These are phyloP conservation scores for Sebastes taczanowskii DNA, from an alignment of 2,797 vertebrate species.

Conservation along the genomic window DNA sequence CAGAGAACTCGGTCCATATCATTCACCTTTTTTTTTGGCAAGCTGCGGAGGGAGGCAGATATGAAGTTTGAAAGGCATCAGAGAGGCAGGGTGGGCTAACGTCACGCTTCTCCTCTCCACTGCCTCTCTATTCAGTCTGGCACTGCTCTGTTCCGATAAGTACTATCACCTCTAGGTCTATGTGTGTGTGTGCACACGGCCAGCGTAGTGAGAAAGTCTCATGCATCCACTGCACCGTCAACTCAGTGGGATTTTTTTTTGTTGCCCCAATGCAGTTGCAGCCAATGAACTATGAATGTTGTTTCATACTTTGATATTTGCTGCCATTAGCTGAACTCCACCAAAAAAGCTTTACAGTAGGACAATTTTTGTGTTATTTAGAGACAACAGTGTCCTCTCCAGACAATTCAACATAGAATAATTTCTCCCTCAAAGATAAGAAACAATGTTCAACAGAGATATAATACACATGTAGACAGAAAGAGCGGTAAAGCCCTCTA, in stretches of 20 bases:
- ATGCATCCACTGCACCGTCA: background rate
- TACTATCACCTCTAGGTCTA: constrained; percentile 34
- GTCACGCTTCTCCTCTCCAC: constrained; percentile 50
- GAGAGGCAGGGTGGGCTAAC: constrained; percentile 52
- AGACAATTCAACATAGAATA: background rate
- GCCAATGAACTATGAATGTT: background rate
- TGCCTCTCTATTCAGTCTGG: constrained; percentile 52
- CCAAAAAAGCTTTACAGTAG: background rate
- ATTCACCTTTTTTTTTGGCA: constrained; percentile 29
- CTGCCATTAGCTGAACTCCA: background rate
- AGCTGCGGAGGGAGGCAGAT: constrained; percentile 51
- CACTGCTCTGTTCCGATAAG: constrained; percentile 55
- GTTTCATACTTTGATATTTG: background rate
- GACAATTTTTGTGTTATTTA: background rate
- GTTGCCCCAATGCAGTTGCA: background rate
- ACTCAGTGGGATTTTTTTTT: background rate
- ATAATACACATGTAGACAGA: background rate
- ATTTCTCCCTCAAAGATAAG: background rate
- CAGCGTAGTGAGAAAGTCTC: background rate
- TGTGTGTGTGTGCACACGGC: background rate
- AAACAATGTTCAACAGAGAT: background rate
- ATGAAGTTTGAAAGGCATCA: constrained; percentile 61
- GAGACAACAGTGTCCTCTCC: background rate
- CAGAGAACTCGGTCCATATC: constrained; percentile 55
- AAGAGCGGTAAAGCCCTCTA: background rate